Evolutionary conservation across 2,113 vertebrate genomes (phyloP).

Genomic region (Psittacus erithacus): DNA sequence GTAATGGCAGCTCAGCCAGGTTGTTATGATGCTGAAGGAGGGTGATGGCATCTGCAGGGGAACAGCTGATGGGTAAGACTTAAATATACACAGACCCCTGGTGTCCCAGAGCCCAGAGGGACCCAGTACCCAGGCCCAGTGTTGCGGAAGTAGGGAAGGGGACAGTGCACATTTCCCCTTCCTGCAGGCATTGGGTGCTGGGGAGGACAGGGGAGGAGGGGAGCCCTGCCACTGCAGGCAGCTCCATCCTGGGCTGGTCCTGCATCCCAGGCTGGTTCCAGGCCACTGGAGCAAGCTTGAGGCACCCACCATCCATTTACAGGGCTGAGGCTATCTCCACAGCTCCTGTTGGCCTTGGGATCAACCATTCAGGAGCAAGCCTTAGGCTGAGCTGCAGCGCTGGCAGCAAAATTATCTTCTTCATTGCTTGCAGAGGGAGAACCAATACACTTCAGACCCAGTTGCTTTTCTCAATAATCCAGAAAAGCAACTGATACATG

Average conservation of each 20-base stretch:
- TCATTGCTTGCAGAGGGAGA: conserved; percentile 10
- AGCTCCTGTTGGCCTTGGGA: not conserved
- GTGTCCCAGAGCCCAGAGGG: not conserved
- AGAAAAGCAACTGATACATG: not conserved
- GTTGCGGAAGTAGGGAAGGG: not conserved
- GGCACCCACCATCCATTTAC: accelerated
- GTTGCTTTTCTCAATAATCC: not conserved
- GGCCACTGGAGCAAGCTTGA: not conserved
- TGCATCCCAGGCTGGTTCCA: accelerated
- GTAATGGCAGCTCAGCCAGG: not conserved
- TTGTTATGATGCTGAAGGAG: not conserved
- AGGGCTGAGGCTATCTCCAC: not conserved
- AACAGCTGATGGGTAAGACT: not conserved
- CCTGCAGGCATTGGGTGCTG: not conserved
- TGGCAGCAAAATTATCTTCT: not conserved
- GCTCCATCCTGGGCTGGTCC: not conserved
- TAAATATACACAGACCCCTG: not conserved
- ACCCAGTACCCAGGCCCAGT: not conserved
- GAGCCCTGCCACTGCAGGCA: not conserved
- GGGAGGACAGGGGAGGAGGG: not conserved
- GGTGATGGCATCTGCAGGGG: not conserved
- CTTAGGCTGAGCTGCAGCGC: accelerated
- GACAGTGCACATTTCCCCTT: not conserved
- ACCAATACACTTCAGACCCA: not conserved
- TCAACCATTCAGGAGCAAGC: not conserved